A percentile compares a stretch with the other conserved stretches of the same genome.
phyloP scores from a whole-genome alignment of 1,140 invertebrate genomes.

The Heterodera schachtii region DNA sequence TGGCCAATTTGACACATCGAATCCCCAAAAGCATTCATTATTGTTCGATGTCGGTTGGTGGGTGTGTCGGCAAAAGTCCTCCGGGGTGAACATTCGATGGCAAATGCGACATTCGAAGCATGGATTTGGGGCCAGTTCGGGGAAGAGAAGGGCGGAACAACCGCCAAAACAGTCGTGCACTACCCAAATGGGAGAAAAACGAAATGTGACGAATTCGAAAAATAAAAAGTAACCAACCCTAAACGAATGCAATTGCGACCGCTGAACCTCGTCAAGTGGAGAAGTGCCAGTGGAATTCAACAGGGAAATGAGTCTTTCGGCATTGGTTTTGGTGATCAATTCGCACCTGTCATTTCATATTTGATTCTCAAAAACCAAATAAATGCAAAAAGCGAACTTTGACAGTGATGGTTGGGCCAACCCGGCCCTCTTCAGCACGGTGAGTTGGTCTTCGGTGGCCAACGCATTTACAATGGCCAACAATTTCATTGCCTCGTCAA shows the following conservation, averaged over 20 bases:
- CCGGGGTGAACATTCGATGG: slow-evolving; percentile 12
- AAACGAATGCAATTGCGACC: neutral
- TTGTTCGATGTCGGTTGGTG: slow-evolving; percentile 15
- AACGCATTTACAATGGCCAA: slow-evolving; percentile 23
- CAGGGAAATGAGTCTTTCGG: slow-evolving; percentile 28
- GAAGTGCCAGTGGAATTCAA: slow-evolving; percentile 8
- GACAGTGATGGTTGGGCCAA: slow-evolving; percentile 7
- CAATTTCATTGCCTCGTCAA: slow-evolving; percentile 23
- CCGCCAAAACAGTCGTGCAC: slow-evolving; percentile 30
- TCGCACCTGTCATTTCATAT: slow-evolving; percentile 15
- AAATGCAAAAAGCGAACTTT: slow-evolving; percentile 10
- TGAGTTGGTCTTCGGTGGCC: slow-evolving; percentile 24
- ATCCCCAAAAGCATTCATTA: slow-evolving; percentile 26
- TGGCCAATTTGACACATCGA: slow-evolving; percentile 26
- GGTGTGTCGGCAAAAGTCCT: slow-evolving; percentile 26
- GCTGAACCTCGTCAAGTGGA: neutral
- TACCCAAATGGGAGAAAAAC: slow-evolving; percentile 9
- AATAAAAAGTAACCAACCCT: neutral
- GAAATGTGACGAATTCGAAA: slow-evolving; percentile 7
- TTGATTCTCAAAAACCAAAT: neutral
- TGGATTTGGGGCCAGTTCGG: slow-evolving; percentile 12
- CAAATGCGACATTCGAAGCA: slow-evolving; percentile 24
- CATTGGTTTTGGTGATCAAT: slow-evolving; percentile 31
- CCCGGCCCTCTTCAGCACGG: slow-evolving; percentile 16
- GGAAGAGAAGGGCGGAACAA: slow-evolving; percentile 21